Percentiles rank a stretch among this genome's conserved stretches.
Evolutionary conservation across 2,888 invertebrate genomes (phyloP).

Genomic region (Chrysolina oricalcia): DNA sequence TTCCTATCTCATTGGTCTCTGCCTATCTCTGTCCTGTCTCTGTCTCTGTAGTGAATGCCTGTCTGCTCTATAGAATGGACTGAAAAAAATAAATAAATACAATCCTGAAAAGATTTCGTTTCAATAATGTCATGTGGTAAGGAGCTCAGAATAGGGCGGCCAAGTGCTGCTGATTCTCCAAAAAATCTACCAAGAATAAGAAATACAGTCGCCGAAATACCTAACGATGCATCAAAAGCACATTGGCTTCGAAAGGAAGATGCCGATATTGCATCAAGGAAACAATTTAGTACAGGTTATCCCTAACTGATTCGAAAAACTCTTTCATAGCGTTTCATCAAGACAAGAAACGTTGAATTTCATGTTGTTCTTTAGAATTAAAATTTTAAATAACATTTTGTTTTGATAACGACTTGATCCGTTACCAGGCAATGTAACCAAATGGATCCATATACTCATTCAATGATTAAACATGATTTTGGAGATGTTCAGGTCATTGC

Average conservation of each 20-base stretch:
- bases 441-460: too few species aligned
- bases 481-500: too few species aligned
- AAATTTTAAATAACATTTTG: too few species aligned
- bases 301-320: slow-evolving; percentile 28
- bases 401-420: too few species aligned
- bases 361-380: neutral
- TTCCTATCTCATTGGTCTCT: slow-evolving; percentile 29
- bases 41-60: slow-evolving; percentile 38
- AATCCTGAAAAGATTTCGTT: slow-evolving; percentile 32
- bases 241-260: slow-evolving; percentile 34
- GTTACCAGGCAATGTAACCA: too few species aligned
- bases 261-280: slow-evolving; percentile 2
- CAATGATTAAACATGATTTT: too few species aligned
- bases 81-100: slow-evolving; percentile 14
- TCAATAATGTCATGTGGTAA: slow-evolving; percentile 26
- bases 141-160: slow-evolving; percentile 32
- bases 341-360: neutral
- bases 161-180: neutral
- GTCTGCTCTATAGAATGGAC: slow-evolving; percentile 32
- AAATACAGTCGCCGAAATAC: slow-evolving; percentile 32
- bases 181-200: slow-evolving; percentile 20
- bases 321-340: slow-evolving; percentile 21
- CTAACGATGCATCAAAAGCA: slow-evolving; percentile 28
- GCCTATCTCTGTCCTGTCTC: too few species aligned
- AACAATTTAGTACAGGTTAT: slow-evolving; percentile 16